Percentiles rank a stretch among this genome's conserved stretches.
Evolutionary conservation across 2,797 vertebrate species (phyloP).

Genomic region (Lepidocolaptes lacrymiger): DNA sequence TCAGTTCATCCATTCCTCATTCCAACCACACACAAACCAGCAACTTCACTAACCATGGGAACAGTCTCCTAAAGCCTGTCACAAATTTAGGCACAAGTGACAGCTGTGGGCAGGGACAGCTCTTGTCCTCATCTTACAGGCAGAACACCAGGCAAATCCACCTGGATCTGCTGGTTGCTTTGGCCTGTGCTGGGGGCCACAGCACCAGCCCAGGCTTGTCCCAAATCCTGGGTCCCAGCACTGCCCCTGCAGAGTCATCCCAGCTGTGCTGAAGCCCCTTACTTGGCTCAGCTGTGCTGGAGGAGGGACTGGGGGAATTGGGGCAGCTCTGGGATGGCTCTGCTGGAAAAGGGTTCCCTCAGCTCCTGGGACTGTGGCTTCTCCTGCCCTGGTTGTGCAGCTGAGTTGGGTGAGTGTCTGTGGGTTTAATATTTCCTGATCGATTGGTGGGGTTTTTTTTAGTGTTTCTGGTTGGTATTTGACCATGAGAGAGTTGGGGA

Average conservation of each 20-base stretch:
- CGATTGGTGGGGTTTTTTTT: rapidly evolving
- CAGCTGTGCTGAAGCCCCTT: neutral
- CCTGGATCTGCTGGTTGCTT: neutral
- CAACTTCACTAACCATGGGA: rapidly evolving
- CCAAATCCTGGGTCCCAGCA: rapidly evolving
- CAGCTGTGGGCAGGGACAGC: neutral
- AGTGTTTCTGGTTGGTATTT: neutral
- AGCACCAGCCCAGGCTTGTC: no score
- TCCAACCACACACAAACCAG: neutral
- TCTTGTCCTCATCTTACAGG: rapidly evolving
- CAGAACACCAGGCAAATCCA: rapidly evolving
- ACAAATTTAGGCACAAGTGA: rapidly evolving
- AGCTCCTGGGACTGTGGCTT: rapidly evolving
- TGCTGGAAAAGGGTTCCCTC: neutral
- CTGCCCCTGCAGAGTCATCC: rapidly evolving
- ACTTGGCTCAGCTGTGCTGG: neutral
- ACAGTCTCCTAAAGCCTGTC: neutral
- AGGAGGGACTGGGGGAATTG: neutral
- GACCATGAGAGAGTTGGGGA: rapidly evolving
- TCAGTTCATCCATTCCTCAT: neutral
- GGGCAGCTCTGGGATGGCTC: neutral
- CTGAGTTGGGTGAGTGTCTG: rapidly evolving
- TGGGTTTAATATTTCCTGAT: rapidly evolving
- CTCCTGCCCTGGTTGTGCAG: neutral
- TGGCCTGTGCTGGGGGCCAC: neutral